Evolutionary conservation across 1,140 invertebrate species (phyloP).

Genomic region (Rhopalosiphum maidis): DNA sequence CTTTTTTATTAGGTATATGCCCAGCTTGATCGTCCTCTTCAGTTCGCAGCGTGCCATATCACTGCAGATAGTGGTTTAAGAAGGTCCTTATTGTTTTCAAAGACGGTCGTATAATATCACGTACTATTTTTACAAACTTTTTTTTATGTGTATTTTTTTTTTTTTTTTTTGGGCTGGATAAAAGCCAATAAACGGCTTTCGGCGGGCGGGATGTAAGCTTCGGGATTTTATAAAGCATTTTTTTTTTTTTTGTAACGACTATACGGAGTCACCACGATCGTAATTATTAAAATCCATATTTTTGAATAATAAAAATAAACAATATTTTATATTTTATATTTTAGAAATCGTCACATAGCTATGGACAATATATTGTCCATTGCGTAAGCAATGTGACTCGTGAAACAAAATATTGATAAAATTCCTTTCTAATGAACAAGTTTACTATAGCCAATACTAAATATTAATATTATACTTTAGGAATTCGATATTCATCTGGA

Average conservation of each 20-base stretch:
- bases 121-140: not conserved
- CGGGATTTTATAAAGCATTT: not conserved
- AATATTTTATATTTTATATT: not conserved
- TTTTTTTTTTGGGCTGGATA: not conserved
- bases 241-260: not conserved
- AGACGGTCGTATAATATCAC: not conserved
- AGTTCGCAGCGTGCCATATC: not conserved
- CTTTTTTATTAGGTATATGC: conserved; percentile 28
- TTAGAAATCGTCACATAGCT: not conserved
- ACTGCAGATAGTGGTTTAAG: not conserved
- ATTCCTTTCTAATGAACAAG: not conserved
- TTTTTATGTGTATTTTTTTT: not conserved
- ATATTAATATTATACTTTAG: not conserved
- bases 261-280: not conserved
- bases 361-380: not conserved
- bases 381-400: not conserved
- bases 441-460: no score
- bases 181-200: not conserved
- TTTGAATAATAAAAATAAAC: not conserved
- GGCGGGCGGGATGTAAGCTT: not conserved
- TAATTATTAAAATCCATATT: not conserved
- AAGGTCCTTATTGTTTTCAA: not conserved
- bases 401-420: not conserved
- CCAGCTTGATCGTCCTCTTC: not conserved
- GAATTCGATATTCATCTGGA: not conserved